Conservation (phyloP, 2,797 vertebrate genomes). For the Cyclopterus lumpus region DNA sequence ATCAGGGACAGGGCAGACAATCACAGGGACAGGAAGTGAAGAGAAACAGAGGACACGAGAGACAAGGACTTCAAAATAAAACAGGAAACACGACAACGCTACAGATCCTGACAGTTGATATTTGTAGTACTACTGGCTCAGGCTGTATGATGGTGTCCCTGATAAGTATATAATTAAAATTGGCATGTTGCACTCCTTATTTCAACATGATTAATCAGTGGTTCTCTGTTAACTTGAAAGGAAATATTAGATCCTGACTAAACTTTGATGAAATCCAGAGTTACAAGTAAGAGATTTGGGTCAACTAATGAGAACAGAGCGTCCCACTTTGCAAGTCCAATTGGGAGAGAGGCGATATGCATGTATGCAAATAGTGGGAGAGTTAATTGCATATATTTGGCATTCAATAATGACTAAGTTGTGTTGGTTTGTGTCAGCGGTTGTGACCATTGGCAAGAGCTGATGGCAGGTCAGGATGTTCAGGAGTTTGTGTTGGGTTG, state of each 20-base stretch:
- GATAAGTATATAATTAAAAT: conserved; percentile 81
- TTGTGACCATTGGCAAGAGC: not conserved
- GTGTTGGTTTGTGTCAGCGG: conserved; percentile 31
- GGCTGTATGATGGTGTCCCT: conserved; percentile 58
- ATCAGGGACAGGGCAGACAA: too few relatives aligned
- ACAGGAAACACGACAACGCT: too few relatives aligned
- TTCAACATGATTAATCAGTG: conserved; percentile 83
- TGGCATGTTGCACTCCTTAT: conserved; percentile 81
- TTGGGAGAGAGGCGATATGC: conserved; percentile 80
- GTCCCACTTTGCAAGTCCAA: conserved; percentile 84
- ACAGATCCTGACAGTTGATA: too few relatives aligned
- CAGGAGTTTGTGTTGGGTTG: not conserved
- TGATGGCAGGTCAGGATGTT: conserved; percentile 8
- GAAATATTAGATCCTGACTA: conserved; percentile 86
- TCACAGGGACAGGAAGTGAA: too few relatives aligned
- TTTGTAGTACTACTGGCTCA: conserved; percentile 57
- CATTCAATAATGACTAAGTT: conserved; percentile 67
- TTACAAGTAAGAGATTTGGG: conserved; percentile 85
- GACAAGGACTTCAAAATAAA: too few relatives aligned
- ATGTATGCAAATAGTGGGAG: conserved; percentile 82
- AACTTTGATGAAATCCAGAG: conserved; percentile 87
- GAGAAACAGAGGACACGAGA: too few relatives aligned
- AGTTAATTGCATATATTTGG: conserved; percentile 81
- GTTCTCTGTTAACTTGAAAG: conserved; percentile 86
- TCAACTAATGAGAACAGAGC: conserved; percentile 86